Base-by-base conservation (phyloP, 2,113 vertebrate species). In the Catharus fuscescens region DNA sequence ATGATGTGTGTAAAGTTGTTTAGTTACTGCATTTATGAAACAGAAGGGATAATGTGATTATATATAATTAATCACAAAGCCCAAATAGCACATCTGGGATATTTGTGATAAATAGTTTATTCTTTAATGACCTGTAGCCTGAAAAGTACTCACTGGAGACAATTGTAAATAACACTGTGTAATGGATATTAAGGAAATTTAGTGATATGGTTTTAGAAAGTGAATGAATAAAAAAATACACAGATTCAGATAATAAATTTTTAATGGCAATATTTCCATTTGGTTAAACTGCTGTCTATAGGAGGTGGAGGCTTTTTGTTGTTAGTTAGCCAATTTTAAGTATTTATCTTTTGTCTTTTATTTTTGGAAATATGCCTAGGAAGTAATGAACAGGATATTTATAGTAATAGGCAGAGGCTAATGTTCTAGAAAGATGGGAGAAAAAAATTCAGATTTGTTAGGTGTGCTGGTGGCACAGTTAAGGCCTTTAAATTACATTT, bases 11-110 rank as follows among this genome's bases (percentile, higher is more conserved):
- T 73, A 42, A 62, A 42, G 42, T 67, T 81, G 13, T 83, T 92
- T 83, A 73, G 72, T 93, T 92, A 59, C 13, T 70, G 56, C 38
- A 29, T 62, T 91, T 32, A 57, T 2, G 2, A 84, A 88, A 56
- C 34, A 26, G 54, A 77, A 23, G 31, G 32, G 18, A 65, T 88
- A 88, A 88, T 86, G 47, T 66, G 61, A 54, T 91, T 80, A 65
- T 73, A 72, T 61, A 62, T 83, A 92, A 92, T 95, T 95, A 95
- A 91, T 93, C 69, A 62, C 77, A 80, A 83, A 80, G 15, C 59
- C 69, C 64, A 77, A 86, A 76, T 26, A 84, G 77, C 56, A 74
- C 86, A 57, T 53, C 80, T 70, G 77, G 73, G 84, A 70, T 93
- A 84, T 69, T 62, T 77, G 34, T 86, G 72, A 80, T 92, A 70